Evolutionary conservation across 2,888 invertebrate species (phyloP).

Genomic region (Poecilus cupreus): DNA sequence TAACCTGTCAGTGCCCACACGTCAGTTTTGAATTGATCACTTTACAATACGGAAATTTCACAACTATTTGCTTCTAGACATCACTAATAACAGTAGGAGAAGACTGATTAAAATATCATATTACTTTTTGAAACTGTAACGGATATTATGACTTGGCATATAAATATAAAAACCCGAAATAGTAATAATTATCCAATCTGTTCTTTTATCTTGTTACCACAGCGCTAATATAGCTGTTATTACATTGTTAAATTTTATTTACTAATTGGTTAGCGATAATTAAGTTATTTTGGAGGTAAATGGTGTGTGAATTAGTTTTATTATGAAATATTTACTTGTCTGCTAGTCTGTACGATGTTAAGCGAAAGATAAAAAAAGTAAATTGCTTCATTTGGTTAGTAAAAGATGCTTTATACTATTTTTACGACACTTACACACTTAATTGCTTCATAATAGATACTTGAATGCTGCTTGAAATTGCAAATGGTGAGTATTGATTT

Average conservation of each 20-base stretch:
- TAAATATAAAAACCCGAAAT: conserved; percentile 1
- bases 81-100: background rate
- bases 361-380: background rate
- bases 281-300: background rate
- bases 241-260: conserved; percentile 13
- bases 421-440: background rate
- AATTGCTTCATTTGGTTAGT: background rate
- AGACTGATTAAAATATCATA: conserved; percentile 29
- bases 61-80: background rate
- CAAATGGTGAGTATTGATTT: background rate
- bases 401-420: background rate
- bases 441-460: background rate
- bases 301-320: background rate
- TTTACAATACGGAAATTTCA: conserved; percentile 13
- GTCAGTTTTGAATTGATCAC: background rate
- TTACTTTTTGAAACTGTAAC: conserved; percentile 36
- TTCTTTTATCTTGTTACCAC: background rate
- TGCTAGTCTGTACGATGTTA: background rate
- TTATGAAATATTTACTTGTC: background rate
- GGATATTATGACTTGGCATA: conserved; percentile 14
- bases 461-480: background rate
- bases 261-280: background rate
- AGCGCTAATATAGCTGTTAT: background rate
- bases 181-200: background rate
- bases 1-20: too few species aligned